A percentile compares a stretch with the other conserved stretches of the same genome.
phyloP scores from a whole-genome alignment of 2,113 vertebrate species.

The Megatriorchis doriae region DNA sequence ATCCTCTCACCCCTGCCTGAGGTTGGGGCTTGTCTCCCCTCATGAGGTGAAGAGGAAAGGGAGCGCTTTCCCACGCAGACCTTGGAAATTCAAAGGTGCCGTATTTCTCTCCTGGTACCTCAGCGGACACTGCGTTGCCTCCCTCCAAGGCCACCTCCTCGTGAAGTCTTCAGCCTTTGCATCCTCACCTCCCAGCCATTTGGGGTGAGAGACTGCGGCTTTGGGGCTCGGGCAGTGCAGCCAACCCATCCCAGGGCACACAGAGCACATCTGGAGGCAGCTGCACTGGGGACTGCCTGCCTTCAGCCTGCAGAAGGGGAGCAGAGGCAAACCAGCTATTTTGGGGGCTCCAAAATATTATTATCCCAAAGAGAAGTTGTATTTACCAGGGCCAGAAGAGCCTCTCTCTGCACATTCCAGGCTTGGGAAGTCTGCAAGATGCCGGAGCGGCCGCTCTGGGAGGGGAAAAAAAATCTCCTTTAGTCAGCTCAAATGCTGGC shows the following conservation, averaged over 20 bases:
- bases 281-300: accelerated
- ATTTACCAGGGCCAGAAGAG: not conserved
- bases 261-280: not conserved
- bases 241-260: not conserved
- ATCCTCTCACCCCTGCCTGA: not conserved
- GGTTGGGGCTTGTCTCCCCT: not conserved
- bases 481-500: not conserved
- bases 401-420: not conserved
- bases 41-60: not conserved
- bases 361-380: not conserved
- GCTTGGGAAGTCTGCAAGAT: not conserved
- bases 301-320: not conserved
- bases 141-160: not conserved
- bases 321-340: not conserved
- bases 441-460: accelerated
- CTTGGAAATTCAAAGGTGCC: not conserved
- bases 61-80: accelerated
- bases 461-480: not conserved
- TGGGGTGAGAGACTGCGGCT: not conserved
- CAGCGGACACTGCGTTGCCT: accelerated
- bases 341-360: not conserved
- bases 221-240: not conserved
- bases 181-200: not conserved
- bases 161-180: not conserved
- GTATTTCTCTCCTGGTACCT: not conserved